Percentiles rank a stretch among this genome's conserved stretches.
Conservation (phyloP, 2,888 invertebrate species). For the Agapetus fuscipes region DNA sequence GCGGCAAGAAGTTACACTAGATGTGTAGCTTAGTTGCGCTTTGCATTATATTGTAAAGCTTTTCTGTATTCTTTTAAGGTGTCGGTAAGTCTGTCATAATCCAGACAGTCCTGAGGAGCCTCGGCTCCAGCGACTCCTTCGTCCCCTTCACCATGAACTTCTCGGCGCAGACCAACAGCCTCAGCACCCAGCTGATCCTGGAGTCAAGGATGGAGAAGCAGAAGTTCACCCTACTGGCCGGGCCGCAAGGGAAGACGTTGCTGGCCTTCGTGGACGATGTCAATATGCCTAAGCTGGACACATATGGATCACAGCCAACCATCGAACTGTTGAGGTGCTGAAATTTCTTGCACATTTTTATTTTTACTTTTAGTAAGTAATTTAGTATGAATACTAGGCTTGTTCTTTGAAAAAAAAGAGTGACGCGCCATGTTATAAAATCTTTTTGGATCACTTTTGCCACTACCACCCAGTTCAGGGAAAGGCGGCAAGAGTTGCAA, state of each 20-base stretch:
- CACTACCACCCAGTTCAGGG: too few relatives aligned
- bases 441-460: too few relatives aligned
- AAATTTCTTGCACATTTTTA: not conserved
- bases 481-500: too few relatives aligned
- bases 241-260: slow-evolving; percentile 72
- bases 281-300: slow-evolving; percentile 81
- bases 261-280: slow-evolving; percentile 86
- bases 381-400: too few relatives aligned
- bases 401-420: too few relatives aligned
- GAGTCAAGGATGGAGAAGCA: slow-evolving; percentile 78
- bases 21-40: too few relatives aligned
- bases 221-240: slow-evolving; percentile 68
- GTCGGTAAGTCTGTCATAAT: slow-evolving; percentile 87
- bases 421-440: too few relatives aligned
- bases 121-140: slow-evolving; percentile 50
- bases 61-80: slow-evolving; percentile 53
- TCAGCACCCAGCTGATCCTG: slow-evolving; percentile 72
- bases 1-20: too few relatives aligned
- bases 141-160: slow-evolving; percentile 77
- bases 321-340: slow-evolving; percentile 72
- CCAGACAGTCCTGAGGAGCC: slow-evolving; percentile 57
- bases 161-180: slow-evolving; percentile 84
- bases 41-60: too few relatives aligned
- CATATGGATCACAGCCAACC: slow-evolving; percentile 86
- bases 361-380: not conserved